Evolutionary conservation across 2,113 vertebrate genomes (phyloP), one percentile per base, ranked within the genome.

Genomic region (Uria lomvia): DNA sequence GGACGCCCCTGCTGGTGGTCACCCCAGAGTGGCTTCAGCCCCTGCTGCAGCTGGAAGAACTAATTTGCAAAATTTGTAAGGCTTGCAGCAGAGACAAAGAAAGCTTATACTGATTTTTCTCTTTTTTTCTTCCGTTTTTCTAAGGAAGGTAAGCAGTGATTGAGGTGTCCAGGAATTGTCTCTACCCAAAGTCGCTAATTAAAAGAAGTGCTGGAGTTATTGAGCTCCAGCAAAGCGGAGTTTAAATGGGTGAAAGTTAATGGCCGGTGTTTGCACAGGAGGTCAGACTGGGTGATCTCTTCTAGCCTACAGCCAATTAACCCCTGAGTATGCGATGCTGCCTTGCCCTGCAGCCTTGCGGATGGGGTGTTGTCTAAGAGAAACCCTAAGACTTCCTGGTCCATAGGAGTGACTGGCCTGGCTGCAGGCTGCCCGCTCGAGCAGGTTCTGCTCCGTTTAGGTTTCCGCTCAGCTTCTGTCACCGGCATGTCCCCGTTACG

Each of bases 171-270:
- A 53, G 59, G n/a, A 68, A 43, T 45, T 72, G 22, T 47, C 27
- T 43, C 73, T 50, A 38, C 24, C 45, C 42, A 29, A 50, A 63
- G 43, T 66, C 4, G 3, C 27, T 77, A 50, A 65, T 72, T 55
- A 53, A 75, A 88, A 78, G 12, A 65, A 81, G 30, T 29, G 49
- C 79, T 70, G 55, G 45, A 75, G 52, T 55, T 94, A 53, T 5
- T 4, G 50, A 58, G 38, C 2, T n/a, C n/a, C n/a, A n/a, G 23
- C 45, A 81, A 88, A 76, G 50, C 30, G 40, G 15, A 0, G 0
- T 75, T 74, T 79, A 94, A 78, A 15, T 72, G 80, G 86, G 43
- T 91, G 92, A 87, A 94, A 91, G 86, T 84, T 87, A 70, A 81
- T 30, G 70, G 62, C 77, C 53, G 34, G 36, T 72, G 62, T 86